These are phyloP conservation scores for Dioctria rufipes DNA, from an alignment of 2,888 invertebrate genomes.

Conservation along the genomic window DNA sequence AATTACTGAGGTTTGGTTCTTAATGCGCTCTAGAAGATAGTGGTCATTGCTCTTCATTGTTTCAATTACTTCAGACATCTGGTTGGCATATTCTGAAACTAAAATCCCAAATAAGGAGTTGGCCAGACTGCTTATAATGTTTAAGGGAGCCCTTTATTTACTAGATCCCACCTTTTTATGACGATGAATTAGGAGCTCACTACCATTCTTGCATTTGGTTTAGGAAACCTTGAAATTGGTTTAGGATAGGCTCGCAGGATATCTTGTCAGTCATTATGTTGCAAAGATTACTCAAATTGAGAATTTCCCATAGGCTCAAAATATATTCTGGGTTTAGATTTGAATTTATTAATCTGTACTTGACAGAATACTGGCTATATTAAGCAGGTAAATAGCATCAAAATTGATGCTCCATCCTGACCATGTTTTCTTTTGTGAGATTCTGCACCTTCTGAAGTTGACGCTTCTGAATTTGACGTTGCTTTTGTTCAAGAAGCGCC, in stretches of 20 bases:
- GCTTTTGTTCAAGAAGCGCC: too few species aligned
- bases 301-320: not conserved
- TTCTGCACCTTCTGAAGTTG: too few species aligned
- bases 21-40: not conserved
- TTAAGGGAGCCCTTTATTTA: not conserved
- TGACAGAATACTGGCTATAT: too few species aligned
- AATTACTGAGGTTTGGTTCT: conserved; percentile 38
- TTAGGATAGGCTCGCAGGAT: not conserved
- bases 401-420: too few species aligned
- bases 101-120: conserved; percentile 14
- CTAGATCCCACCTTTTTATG: not conserved
- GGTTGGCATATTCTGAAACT: conserved; percentile 16
- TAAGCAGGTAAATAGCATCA: too few species aligned
- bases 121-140: conserved; percentile 17
- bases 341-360: too few species aligned
- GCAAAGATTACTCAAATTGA: not conserved
- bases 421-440: too few species aligned
- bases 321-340: too few species aligned
- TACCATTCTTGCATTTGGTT: not conserved
- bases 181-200: not conserved
- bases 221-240: not conserved
- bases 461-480: too few species aligned
- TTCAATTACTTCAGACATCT: conserved; percentile 7
- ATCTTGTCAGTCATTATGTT: not conserved
- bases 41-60: not conserved